Evolutionary conservation across 2,888 invertebrate genomes (phyloP), one percentile per base, ranked within the genome.

Genomic region (Meta bourneti): DNA sequence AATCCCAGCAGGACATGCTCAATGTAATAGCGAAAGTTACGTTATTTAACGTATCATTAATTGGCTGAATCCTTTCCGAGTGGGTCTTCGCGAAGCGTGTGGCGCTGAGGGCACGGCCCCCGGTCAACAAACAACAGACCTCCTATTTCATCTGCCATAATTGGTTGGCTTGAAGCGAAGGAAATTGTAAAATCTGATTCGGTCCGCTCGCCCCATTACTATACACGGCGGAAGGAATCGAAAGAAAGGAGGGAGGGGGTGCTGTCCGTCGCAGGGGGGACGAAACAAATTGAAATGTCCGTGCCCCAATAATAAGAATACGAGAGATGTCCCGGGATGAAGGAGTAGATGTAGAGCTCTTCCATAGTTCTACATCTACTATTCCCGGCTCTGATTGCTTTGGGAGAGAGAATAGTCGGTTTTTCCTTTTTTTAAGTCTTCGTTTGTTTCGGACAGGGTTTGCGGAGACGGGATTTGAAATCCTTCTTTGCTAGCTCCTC

Each of bases 101-200:
- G 79, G 74, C 79, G 74, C 74, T 85, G 79, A 79, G 91, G 51
- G 19, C 11, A 83, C 87, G 71, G 74, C 54, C 91, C 91, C 91
- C 16, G 13, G 34, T 75, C 48, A 20, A 52, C 49, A 20, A 72
- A 74, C 51, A 80, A 82, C 81, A 87, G 86, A 87, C 91, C 91
- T 91, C 87, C 91, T 91, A 91, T 91, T 91, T 91, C 91, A 91
- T 91, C 78, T 87, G 87, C 91, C 91, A 91, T 91, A 91, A 91
- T 91, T 91, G 91, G 91, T 87, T 91, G 91, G 91, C 78, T 16
- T 87, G 91, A 86, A 91, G 87, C 87, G 87, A 83, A 91, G 91
- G 91, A 91, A 91, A 91, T 91, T 91, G 91, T 91, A 91, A 91
- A 91, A 91, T 91, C 91, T 91, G 91, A 91, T 91, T 91, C 91